Evolutionary conservation across 1,140 invertebrate genomes (phyloP), one percentile per base, ranked within the genome.

Genomic region (Xylocopa sonorina): DNA sequence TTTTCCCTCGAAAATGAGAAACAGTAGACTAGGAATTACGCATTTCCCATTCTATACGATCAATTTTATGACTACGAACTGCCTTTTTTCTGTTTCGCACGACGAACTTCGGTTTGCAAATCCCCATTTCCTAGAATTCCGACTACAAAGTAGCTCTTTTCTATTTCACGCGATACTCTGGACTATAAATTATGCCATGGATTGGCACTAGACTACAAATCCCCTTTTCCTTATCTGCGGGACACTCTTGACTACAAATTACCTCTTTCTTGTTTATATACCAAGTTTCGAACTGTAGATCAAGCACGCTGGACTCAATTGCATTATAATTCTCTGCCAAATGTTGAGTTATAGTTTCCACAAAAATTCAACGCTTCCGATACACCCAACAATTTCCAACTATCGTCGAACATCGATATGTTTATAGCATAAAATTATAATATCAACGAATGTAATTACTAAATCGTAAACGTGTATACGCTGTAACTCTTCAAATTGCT

Each of bases 81-180:
- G 29, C 38, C 10, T 60, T 38, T 58, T 55, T 16, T 7, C 24
- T 43, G 9, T n/a, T n/a, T n/a, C n/a, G n/a, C 21, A 24, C 9
- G n/a, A n/a, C 38, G 66, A 41, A 57, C 21, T 4, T 27, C 55
- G 18, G 27, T 29, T 27, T 57, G 7, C 27, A 21, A 57, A 57
- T 21, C 16, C 55, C 1, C 53, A 6, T 55, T 55, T 27, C 24
- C 27, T 16, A 27, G 29, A 57, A 32, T 57, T 32, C 58, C 18
- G 29, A 60, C 32, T 60, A 63, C 66, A 41, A 69, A 69, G 32
- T 55, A 38, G 32, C 34, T 55, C 24, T 69, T 55, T 55, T 41
- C 64, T 48, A 41, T 57, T 69, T 69, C 14, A 57, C 50, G 50
- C 64, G 18, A 21, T 24, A 1, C 48, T 24, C 24, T 24, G 67